These are phyloP conservation scores for Geotrupes spiniger DNA, from an alignment of 2,888 invertebrate species.

Conservation along the genomic window DNA sequence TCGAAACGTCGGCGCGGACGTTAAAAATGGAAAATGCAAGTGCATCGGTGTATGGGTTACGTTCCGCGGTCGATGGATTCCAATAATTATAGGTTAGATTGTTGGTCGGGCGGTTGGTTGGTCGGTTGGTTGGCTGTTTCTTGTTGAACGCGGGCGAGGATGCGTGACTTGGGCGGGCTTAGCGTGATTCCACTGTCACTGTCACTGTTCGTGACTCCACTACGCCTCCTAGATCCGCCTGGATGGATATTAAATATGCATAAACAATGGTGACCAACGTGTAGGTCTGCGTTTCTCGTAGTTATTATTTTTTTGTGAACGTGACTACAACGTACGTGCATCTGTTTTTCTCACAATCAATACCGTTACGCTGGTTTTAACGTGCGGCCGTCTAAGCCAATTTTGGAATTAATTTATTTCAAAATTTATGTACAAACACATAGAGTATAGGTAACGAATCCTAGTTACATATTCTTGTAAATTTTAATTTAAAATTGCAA, in stretches of 20 bases:
- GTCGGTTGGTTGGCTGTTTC: constrained; percentile 46
- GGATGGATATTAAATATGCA: constrained; percentile 35
- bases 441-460: too few relatives aligned
- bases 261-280: constrained; percentile 27
- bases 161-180: constrained; percentile 48
- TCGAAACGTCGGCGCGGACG: constrained; percentile 8
- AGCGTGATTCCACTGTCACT: constrained; percentile 44
- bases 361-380: too few relatives aligned
- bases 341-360: background rate
- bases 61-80: constrained; percentile 44
- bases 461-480: too few relatives aligned
- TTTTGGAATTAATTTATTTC: too few relatives aligned
- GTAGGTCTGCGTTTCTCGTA: constrained; percentile 5
- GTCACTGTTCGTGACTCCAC: constrained; percentile 44
- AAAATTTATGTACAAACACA: too few relatives aligned
- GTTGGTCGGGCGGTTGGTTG: constrained; percentile 43
- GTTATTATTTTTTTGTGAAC: constrained; percentile 3
- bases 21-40: constrained; percentile 33
- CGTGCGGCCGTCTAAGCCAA: too few relatives aligned
- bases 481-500: too few relatives aligned
- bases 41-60: constrained; percentile 33
- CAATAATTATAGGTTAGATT: constrained; percentile 47
- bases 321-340: too few relatives aligned
- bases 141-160: constrained; percentile 44
- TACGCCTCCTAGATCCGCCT: constrained; percentile 45